Percentiles rank a stretch among this genome's conserved stretches.
These are phyloP conservation scores for Battus philenor DNA, from an alignment of 1,140 invertebrate species.

Conservation along the genomic window DNA sequence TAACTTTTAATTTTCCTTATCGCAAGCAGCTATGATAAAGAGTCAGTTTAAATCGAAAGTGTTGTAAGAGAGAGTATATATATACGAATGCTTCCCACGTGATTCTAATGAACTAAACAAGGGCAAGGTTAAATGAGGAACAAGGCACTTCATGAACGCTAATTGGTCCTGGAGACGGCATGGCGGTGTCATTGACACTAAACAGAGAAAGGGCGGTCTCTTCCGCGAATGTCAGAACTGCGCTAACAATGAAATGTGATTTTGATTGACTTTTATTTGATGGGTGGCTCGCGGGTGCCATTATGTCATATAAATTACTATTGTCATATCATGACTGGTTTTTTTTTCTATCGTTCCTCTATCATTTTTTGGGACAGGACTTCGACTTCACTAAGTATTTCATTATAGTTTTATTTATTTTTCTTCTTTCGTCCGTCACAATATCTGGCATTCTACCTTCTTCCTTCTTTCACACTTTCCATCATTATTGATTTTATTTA, in stretches of 20 bases:
- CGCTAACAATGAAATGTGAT: neutral
- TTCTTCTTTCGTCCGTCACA: too few relatives aligned
- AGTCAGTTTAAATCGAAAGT: too few relatives aligned
- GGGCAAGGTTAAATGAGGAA: neutral
- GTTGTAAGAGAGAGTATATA: too few relatives aligned
- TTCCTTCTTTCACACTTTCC: too few relatives aligned
- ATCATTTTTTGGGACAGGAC: too few relatives aligned
- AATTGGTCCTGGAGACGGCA: neutral
- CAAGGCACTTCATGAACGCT: neutral
- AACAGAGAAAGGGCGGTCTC: conserved; percentile 1
- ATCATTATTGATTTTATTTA: too few relatives aligned
- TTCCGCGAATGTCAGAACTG: neutral
- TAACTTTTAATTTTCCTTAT: too few relatives aligned
- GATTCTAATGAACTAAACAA: neutral
- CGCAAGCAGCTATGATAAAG: too few relatives aligned
- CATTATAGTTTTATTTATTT: too few relatives aligned
- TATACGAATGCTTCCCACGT: too few relatives aligned
- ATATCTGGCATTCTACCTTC: too few relatives aligned
- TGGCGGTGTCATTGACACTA: neutral
- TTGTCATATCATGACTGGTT: neutral
- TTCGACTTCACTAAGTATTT: too few relatives aligned
- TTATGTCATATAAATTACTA: neutral
- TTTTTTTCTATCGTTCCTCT: neutral
- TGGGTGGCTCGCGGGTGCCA: neutral
- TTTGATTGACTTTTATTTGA: neutral